Evolutionary conservation across 2,888 invertebrate genomes (phyloP).

Genomic region (Drosophila pseudotakahashii): DNA sequence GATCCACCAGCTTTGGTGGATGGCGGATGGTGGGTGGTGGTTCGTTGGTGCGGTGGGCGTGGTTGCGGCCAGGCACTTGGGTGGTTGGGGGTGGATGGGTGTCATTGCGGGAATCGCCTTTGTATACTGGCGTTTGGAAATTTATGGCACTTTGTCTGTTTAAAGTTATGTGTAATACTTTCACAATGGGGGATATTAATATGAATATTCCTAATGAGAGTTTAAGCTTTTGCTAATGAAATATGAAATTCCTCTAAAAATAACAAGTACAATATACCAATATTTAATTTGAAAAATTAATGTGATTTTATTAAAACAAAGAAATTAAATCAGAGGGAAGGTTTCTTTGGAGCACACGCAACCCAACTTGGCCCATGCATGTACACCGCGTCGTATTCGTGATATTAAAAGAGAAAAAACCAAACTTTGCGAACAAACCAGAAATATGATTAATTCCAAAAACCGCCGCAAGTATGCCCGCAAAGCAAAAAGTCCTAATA

Average conservation of each 20-base stretch:
- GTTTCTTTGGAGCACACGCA: not conserved
- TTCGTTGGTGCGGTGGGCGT: not conserved
- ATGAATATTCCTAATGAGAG: not conserved
- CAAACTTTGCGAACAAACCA: not conserved
- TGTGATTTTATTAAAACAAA: not conserved
- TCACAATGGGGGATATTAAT: constrained; percentile 16
- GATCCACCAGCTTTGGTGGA: constrained; percentile 9
- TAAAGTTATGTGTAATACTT: constrained; percentile 20
- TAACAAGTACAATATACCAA: no score
- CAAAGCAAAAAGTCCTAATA: constrained; percentile 22
- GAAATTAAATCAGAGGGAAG: not conserved
- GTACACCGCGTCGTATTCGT: constrained; percentile 28
- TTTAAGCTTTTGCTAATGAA: not conserved
- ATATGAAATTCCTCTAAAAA: not conserved
- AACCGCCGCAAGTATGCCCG: constrained; percentile 14
- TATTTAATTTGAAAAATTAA: not conserved
- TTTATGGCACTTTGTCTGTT: constrained; percentile 17
- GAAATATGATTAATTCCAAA: constrained; percentile 25
- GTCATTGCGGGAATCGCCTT: constrained; percentile 12
- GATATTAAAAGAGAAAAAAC: constrained; percentile 8
- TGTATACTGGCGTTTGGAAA: constrained; percentile 16
- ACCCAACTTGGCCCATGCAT: not conserved
- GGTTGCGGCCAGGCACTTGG: constrained; percentile 2
- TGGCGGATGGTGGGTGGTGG: not conserved
- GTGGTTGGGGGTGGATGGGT: not conserved